Percentiles rank a stretch among this genome's conserved stretches.
Conservation (phyloP, 2,113 vertebrate genomes). For the Xenopus borealis region DNA sequence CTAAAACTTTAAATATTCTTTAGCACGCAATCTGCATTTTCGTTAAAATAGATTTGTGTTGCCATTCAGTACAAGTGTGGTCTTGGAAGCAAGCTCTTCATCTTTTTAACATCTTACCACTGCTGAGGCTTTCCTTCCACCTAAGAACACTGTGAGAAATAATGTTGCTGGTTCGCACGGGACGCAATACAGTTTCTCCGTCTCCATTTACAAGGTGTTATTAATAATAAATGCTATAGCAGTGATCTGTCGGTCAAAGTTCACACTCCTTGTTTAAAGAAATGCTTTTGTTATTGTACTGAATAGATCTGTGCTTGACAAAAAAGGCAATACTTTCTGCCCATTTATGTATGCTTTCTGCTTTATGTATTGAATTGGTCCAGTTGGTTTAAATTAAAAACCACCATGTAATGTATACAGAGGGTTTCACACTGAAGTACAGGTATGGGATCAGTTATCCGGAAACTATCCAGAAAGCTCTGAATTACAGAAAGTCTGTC, state of each 20-base stretch:
- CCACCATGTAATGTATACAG: too few species aligned
- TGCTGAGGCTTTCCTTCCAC: not conserved
- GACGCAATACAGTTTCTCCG: not conserved
- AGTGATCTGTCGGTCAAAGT: not conserved
- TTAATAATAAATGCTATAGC: not conserved
- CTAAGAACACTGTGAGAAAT: not conserved
- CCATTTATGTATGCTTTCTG: too few species aligned
- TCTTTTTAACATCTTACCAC: slow-evolving; percentile 61
- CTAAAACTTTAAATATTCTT: slow-evolving; percentile 60
- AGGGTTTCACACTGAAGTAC: too few species aligned
- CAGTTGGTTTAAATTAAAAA: too few species aligned
- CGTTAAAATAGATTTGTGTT: slow-evolving; percentile 64
- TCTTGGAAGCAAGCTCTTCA: slow-evolving; percentile 56
- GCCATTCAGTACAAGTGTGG: slow-evolving; percentile 45
- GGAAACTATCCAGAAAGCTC: too few species aligned
- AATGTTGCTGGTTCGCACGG: not conserved
- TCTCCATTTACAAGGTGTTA: not conserved
- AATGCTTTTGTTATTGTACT: not conserved
- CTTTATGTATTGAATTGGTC: too few species aligned
- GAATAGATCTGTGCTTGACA: not conserved
- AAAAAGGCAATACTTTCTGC: too few species aligned
- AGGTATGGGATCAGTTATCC: too few species aligned
- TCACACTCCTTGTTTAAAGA: not conserved
- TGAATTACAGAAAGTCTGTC: too few species aligned
- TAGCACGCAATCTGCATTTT: slow-evolving; percentile 48